Evolutionary conservation across 1,140 invertebrate species (phyloP).

Genomic region (Heliconius hermathena): DNA sequence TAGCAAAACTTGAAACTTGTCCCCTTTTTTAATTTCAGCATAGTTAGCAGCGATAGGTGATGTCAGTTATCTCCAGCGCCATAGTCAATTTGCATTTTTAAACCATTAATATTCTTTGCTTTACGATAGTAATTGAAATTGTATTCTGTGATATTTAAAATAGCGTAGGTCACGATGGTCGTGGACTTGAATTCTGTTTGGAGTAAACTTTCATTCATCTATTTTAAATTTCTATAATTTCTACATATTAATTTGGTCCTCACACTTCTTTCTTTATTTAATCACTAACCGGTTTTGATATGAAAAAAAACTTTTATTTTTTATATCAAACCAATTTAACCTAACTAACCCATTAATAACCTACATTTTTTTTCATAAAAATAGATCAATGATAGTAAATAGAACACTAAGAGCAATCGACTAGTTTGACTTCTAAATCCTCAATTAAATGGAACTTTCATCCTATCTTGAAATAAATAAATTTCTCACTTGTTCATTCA

Average conservation of each 20-base stretch:
- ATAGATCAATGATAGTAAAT: background rate
- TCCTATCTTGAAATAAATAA: background rate
- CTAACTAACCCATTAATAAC: too few species aligned
- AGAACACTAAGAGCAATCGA: background rate
- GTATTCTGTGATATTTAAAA: background rate
- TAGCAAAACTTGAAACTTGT: background rate
- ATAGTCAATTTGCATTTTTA: background rate
- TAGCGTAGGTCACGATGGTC: background rate
- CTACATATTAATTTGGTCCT: too few species aligned
- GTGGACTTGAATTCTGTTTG: background rate
- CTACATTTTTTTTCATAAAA: background rate
- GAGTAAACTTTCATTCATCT: too few species aligned
- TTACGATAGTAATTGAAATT: background rate
- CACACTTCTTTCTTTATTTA: too few species aligned
- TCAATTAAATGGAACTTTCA: background rate
- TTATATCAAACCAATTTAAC: too few species aligned
- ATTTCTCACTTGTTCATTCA: background rate
- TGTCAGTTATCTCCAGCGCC: slow-evolving; percentile 1
- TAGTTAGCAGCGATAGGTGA: background rate
- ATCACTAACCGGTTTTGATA: too few species aligned
- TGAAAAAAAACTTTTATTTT: too few species aligned
- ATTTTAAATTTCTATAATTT: too few species aligned
- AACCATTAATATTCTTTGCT: background rate
- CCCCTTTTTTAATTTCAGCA: slow-evolving; percentile 8
- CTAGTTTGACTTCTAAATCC: background rate